Evolutionary conservation across 2,888 invertebrate species (phyloP), one percentile per base, ranked within the genome.

Genomic region (Dusona sp.): DNA sequence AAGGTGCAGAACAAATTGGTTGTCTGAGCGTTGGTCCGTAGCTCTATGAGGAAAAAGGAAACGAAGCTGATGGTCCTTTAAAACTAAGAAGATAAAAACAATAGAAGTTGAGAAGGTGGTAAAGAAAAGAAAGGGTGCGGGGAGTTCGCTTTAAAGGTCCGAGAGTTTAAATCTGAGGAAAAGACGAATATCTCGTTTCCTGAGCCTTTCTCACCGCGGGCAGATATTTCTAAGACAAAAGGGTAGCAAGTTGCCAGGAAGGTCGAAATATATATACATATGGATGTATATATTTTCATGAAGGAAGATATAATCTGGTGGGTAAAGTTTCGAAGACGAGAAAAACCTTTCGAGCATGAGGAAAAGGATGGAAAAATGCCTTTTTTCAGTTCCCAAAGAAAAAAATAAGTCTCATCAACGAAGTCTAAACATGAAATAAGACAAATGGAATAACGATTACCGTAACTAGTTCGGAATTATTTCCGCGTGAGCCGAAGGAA

Each of bases 201-300:
- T 81, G 70, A 36, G 83, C 81, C 79, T 89, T 89, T 86, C 82
- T 87, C 42, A 86, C 86, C 74, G 65, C 38, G 87, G 85, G 82
- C 86, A 86, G 68, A 65, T 83, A 89, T 90, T 79, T 87, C 87
- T 85, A 84, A 91, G 88, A 90, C 90, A 90, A 92, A 89, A 89
- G 89, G 86, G 75, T 84, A 80, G 87, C 88, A 90, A 90, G 90
- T 91, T 89, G 88, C 84, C 88, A 83, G 85, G 87, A 88, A 89
- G 88, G 79, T 61, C 16, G 3, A 61, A 29, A 61, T 16, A 11
- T 7, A 54, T 3, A 25, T 57, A 25, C 4, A 16, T 51, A 72
- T 33, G n/a, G n/a, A 36, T 8, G 13, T 54, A 38, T 54, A 51
- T 6, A 29, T 61, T 61, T 38, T 38, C 6, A 45, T 73, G 84